Evolutionary conservation across 2,113 vertebrate genomes (phyloP), one percentile per base, ranked within the genome.

Genomic region (Laticauda laticaudata): DNA sequence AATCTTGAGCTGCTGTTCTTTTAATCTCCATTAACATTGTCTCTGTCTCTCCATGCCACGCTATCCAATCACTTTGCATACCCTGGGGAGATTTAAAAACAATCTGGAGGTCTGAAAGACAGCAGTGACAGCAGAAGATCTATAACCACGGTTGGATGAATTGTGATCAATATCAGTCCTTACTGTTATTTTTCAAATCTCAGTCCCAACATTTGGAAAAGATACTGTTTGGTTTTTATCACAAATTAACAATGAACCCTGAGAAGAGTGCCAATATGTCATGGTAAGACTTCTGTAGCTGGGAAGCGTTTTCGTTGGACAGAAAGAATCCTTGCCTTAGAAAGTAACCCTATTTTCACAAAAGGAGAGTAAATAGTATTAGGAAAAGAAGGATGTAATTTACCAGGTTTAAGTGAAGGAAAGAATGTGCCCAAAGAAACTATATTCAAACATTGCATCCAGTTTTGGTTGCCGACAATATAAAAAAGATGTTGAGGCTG

Each of bases 341-440:
- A 94, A 93, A 69, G 89, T 89, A 87, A 81, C 95, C 96, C 96
- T 93, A 95, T 95, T 92, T 94, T 92, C 95, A 93, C 43, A 93
- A 39, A 89, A 86, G 87, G 89, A 93, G 90, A 95, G 91, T 56
- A 69, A 91, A 94, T 61, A 91, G 90, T 5, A 93, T 92, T 85
- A 87, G 34, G 91, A 92, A 95, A 96, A 92, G 95, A 91, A 94
- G 87, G 23, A 45, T 94, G 34, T 87, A 94, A 55, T 88, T 91
- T 90, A 53, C 89, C 21, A 23, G 23, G 5, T 75, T 94, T 95
- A 94, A 92, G 90, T 51, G 57, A 59, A 85, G 91, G 94, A 95
- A 96, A 97, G 93, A 92, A 95, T 93, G 51, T 93, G 85, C 91
- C 81, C 81, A 48, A 94, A 95, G 86, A 87, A 96, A 94, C 59